Evolutionary conservation across 2,113 vertebrate species (phyloP).

Genomic region (Takifugu bimaculatus): DNA sequence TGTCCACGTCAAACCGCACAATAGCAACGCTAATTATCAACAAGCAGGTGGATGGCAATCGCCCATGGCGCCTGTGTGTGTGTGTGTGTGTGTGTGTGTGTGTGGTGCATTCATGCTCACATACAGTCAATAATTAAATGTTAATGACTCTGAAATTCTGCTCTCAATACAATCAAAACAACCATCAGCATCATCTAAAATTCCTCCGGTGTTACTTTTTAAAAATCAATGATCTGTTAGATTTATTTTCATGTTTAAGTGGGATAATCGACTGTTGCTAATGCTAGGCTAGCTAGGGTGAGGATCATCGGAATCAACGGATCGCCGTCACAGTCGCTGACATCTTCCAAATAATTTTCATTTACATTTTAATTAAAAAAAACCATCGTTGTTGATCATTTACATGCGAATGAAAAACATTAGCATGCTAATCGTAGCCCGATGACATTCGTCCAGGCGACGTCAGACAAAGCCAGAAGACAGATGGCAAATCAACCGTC

Average conservation of each 20-base stretch:
- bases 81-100: constrained; percentile 9
- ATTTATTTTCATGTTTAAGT: no score
- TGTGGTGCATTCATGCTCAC: neutral
- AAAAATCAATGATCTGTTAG: no score
- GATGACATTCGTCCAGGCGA: constrained; percentile 4
- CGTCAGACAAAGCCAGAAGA: constrained; percentile 31
- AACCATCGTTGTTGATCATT: constrained; percentile 58
- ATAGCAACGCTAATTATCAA: constrained; percentile 31
- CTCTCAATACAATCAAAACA: no score
- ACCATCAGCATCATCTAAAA: no score
- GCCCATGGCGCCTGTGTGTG: constrained; percentile 6
- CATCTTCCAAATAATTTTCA: constrained; percentile 58
- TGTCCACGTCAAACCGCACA: constrained; percentile 40
- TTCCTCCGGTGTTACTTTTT: no score
- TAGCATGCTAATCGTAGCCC: constrained; percentile 60
- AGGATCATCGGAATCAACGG: no score
- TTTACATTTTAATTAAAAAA: constrained; percentile 67
- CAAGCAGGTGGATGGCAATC: constrained; percentile 14
- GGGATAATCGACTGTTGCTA: no score
- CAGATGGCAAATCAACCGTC: constrained; percentile 57
- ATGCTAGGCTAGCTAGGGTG: no score
- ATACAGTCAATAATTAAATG: no score
- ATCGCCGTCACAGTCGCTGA: constrained; percentile 21
- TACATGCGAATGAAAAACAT: constrained; percentile 64
- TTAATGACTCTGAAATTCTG: no score